Evolutionary conservation across 2,113 vertebrate genomes (phyloP).

Genomic region (Ameiurus melas): DNA sequence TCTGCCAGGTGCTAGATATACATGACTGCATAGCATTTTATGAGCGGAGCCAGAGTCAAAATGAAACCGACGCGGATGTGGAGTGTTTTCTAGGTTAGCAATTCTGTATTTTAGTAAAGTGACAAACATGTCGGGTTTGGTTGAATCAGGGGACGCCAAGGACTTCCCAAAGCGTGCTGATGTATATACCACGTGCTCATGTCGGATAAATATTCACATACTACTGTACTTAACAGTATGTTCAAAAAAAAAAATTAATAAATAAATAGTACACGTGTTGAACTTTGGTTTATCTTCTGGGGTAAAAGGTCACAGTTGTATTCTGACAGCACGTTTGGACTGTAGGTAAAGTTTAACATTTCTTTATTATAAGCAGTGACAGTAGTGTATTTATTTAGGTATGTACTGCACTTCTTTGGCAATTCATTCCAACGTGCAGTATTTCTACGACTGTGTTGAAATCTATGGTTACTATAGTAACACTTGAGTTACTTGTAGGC

Average conservation of each 20-base stretch:
- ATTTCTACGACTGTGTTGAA: too few species aligned
- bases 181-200: neutral
- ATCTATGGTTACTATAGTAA: neutral
- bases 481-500: neutral
- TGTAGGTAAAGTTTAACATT: constrained; percentile 37
- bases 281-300: constrained; percentile 16
- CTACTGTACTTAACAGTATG: neutral
- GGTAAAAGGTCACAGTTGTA: neutral
- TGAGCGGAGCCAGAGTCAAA: rapidly evolving
- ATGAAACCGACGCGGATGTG: neutral
- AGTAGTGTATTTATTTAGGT: neutral
- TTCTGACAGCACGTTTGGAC: neutral
- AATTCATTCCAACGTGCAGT: neutral
- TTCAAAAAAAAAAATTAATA: neutral
- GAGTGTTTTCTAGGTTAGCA: neutral
- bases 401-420: neutral
- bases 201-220: neutral
- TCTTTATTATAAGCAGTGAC: neutral
- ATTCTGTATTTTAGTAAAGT: neutral
- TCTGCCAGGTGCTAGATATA: rapidly evolving
- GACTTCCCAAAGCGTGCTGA: neutral
- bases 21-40: neutral
- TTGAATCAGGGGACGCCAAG: neutral
- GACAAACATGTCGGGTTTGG: too few species aligned
- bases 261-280: neutral